These are phyloP conservation scores for Calyptommatus sinebrachiatus DNA, from an alignment of 2,113 vertebrate genomes.

Conservation along the genomic window DNA sequence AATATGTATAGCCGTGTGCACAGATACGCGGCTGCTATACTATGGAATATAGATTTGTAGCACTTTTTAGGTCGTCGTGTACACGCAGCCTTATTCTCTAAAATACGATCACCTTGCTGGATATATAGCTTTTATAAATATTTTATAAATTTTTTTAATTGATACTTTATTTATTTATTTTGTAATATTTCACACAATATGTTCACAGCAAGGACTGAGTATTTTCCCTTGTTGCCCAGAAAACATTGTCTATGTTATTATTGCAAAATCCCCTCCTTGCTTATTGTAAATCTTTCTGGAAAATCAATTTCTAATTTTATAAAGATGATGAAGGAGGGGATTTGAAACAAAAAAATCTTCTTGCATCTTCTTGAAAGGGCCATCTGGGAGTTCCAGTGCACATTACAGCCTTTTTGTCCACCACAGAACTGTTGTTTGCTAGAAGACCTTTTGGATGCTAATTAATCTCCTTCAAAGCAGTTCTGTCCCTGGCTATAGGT, in stretches of 20 bases:
- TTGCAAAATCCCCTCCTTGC: neutral
- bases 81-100: too few relatives aligned
- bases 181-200: too few relatives aligned
- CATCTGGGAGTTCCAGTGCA: slow-evolving; percentile 50
- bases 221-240: neutral
- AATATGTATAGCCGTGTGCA: too few relatives aligned
- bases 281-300: slow-evolving; percentile 17
- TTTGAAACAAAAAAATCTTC: neutral
- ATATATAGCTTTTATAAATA: too few relatives aligned
- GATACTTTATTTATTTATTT: too few relatives aligned
- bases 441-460: slow-evolving; percentile 58
- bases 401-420: slow-evolving; percentile 42
- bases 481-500: slow-evolving; percentile 45
- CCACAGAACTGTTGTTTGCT: slow-evolving; percentile 5
- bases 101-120: too few relatives aligned
- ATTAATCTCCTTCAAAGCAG: slow-evolving; percentile 57
- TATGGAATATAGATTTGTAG: too few relatives aligned
- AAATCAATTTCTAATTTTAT: neutral
- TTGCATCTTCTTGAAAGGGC: slow-evolving; percentile 41
- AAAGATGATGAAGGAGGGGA: neutral
- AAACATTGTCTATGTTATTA: neutral
- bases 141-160: too few relatives aligned
- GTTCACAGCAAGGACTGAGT: too few relatives aligned
- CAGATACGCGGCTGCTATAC: too few relatives aligned
- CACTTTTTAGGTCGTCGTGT: too few relatives aligned